Evolutionary conservation across 2,888 invertebrate genomes (phyloP).

Genomic region (Smittia sp.): DNA sequence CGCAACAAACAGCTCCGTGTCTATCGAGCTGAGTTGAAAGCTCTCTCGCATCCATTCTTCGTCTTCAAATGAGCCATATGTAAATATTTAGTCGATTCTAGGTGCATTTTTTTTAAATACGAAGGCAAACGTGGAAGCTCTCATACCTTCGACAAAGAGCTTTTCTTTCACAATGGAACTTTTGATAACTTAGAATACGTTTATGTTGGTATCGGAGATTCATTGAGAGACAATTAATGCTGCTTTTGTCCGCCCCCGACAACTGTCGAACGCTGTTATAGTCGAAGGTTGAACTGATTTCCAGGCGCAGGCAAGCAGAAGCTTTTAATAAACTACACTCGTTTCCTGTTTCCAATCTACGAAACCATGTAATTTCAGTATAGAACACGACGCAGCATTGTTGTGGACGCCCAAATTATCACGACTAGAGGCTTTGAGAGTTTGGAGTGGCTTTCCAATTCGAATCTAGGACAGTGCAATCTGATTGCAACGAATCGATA

Average conservation of each 20-base stretch:
- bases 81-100: constrained; percentile 30
- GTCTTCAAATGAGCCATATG: background rate
- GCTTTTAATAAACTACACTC: background rate
- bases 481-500: background rate
- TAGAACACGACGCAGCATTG: background rate
- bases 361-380: background rate
- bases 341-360: background rate
- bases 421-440: background rate
- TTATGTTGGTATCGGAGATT: no score
- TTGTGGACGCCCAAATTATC: background rate
- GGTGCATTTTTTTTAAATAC: background rate
- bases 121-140: background rate
- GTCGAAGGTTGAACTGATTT: no score
- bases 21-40: background rate
- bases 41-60: background rate
- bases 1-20: background rate
- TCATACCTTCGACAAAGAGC: no score
- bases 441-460: background rate
- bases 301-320: no score
- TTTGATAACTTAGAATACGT: no score
- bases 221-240: no score
- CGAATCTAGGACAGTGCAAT: background rate
- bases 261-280: no score
- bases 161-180: no score
- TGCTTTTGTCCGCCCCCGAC: no score